phyloP scores from a whole-genome alignment of 1,140 invertebrate genomes.

The Frieseomelitta varia region DNA sequence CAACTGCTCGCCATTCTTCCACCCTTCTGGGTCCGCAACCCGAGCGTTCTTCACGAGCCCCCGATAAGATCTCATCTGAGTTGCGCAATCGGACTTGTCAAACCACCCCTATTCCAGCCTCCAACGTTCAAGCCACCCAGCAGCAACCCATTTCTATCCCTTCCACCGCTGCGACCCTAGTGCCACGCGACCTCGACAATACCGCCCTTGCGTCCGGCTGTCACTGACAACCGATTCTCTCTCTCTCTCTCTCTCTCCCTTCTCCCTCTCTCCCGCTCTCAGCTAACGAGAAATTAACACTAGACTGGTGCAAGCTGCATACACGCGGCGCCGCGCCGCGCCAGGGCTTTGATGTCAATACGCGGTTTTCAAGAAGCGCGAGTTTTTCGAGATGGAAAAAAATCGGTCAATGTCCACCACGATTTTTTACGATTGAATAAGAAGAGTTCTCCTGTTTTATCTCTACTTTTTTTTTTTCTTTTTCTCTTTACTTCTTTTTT shows the following conservation, averaged over 20 bases:
- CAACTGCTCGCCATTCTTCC: conserved; percentile 49
- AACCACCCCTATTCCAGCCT: conserved; percentile 48
- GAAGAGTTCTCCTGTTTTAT: not conserved
- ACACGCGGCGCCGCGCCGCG: conserved; percentile 26
- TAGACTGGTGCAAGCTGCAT: conserved; percentile 32
- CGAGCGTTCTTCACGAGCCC: not conserved
- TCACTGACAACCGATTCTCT: conserved; percentile 60
- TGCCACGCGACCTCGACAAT: conserved; percentile 69
- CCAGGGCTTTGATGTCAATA: conserved; percentile 1
- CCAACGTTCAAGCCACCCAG: conserved; percentile 37
- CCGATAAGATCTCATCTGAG: conserved; percentile 5
- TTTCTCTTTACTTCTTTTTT: too few species aligned
- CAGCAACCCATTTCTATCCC: conserved; percentile 17
- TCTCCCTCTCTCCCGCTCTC: not conserved
- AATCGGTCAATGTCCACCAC: not conserved
- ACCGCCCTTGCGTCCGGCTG: conserved; percentile 65
- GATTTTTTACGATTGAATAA: not conserved
- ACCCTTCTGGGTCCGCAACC: too few species aligned
- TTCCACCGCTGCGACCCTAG: conserved; percentile 43
- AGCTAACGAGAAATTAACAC: conserved; percentile 68
- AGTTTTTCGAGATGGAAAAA: not conserved
- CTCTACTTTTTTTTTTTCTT: not conserved
- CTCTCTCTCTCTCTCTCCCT: not conserved
- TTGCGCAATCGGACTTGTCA: conserved; percentile 49
- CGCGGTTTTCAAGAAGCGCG: not conserved